Evolutionary conservation across 2,797 vertebrate genomes (phyloP).

Genomic region (Acanthis flammea): DNA sequence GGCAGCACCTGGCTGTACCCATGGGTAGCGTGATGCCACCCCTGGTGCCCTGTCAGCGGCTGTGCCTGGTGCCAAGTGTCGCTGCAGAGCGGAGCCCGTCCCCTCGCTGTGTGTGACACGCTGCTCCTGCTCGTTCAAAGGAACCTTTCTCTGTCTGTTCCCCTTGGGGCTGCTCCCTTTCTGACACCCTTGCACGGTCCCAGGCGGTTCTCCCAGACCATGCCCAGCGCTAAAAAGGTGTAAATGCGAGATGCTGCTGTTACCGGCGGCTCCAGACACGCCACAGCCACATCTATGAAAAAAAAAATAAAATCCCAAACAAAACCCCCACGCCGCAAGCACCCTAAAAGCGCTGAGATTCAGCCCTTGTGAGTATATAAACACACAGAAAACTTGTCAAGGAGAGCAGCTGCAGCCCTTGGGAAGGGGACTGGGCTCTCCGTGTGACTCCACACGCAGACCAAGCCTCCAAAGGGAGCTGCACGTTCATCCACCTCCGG

Average conservation of each 20-base stretch:
- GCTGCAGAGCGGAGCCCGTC: not conserved
- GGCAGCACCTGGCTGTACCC: not conserved
- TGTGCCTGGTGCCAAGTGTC: not conserved
- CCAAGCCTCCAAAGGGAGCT: not conserved
- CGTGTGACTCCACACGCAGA: not conserved
- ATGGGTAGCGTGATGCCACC: accelerated
- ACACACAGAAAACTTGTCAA: not conserved
- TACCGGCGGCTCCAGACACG: not conserved
- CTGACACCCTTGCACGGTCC: not conserved
- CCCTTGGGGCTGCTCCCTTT: not conserved
- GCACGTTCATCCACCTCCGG: not conserved
- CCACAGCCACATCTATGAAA: not conserved
- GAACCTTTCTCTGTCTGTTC: not conserved
- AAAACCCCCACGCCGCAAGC: accelerated
- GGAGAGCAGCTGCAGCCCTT: not conserved
- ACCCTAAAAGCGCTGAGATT: not conserved
- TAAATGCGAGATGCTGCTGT: not conserved
- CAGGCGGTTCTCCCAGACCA: not conserved
- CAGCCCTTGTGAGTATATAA: not conserved
- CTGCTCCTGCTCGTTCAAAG: not conserved
- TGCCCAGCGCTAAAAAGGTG: not conserved
- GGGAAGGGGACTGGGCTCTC: not conserved
- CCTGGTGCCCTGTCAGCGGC: not conserved
- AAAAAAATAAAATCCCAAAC: too few species aligned
- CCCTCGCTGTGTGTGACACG: not conserved